A percentile compares a stretch with the other conserved stretches of the same genome.
phyloP scores from a whole-genome alignment of 2,797 vertebrate species.

The Tenualosa ilisha region DNA sequence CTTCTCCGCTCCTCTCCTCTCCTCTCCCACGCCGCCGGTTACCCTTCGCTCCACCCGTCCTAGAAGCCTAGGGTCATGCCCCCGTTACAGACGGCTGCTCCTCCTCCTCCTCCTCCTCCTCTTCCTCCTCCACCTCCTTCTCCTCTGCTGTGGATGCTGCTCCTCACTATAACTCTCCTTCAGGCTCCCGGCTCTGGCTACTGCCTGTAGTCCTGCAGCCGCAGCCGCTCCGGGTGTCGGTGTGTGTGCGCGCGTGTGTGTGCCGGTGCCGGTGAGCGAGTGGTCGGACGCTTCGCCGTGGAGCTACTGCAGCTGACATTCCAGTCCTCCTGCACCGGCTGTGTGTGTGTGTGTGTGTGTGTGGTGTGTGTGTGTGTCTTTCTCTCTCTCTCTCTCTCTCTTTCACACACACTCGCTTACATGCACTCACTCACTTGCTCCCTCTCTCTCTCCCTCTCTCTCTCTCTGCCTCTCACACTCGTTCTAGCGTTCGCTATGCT shows the following conservation, averaged over 20 bases:
- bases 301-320: background rate
- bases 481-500: conserved; percentile 71
- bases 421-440: background rate
- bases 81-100: conserved; percentile 39
- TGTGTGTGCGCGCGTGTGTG: conserved; percentile 27
- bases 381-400: conserved; percentile 52
- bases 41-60: conserved; percentile 30
- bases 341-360: conserved; percentile 50
- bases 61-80: conserved; percentile 51
- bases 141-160: conserved; percentile 23
- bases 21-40: conserved; percentile 27
- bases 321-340: background rate
- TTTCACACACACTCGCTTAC: background rate
- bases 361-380: conserved; percentile 38
- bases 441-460: conserved; percentile 42
- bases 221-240: conserved; percentile 29
- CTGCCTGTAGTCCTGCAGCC: conserved; percentile 37
- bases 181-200: conserved; percentile 43
- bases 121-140: background rate
- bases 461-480: conserved; percentile 49
- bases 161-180: background rate
- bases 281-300: background rate
- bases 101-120: conserved; percentile 9
- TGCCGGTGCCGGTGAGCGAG: background rate
- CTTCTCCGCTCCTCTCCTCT: conserved; percentile 41